Conservation (phyloP, 2,113 vertebrate genomes). For the Caranx melampygus region DNA sequence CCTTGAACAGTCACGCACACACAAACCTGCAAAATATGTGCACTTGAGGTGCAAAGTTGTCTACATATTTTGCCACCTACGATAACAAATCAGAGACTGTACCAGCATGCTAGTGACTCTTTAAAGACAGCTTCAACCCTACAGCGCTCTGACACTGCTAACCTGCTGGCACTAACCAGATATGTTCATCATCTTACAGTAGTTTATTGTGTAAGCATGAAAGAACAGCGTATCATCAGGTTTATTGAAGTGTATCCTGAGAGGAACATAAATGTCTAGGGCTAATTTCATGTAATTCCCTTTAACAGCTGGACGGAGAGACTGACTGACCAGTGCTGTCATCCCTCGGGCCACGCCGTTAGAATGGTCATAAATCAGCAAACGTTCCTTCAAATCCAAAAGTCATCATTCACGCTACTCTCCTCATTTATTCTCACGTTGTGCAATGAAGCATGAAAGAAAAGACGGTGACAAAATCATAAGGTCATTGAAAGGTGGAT, state of each 20-base stretch:
- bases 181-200: neutral
- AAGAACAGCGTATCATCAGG: neutral
- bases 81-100: too few species aligned
- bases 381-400: neutral
- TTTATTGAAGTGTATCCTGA: neutral
- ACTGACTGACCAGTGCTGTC: neutral
- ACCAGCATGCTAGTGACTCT: neutral
- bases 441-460: neutral
- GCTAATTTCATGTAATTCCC: neutral
- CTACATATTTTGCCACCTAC: neutral
- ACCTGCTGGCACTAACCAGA: neutral
- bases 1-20: conserved; percentile 8
- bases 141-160: conserved; percentile 1
- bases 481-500: conserved; percentile 17
- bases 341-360: too few species aligned
- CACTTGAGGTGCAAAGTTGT: conserved; percentile 8
- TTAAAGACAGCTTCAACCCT: neutral
- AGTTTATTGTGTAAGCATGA: neutral
- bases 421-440: neutral
- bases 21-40: neutral
- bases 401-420: neutral
- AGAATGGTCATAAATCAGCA: neutral
- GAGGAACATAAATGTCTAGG: neutral
- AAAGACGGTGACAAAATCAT: neutral
- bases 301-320: neutral